phyloP scores from a whole-genome alignment of 2,888 invertebrate species.

The Pinctada fucata region DNA sequence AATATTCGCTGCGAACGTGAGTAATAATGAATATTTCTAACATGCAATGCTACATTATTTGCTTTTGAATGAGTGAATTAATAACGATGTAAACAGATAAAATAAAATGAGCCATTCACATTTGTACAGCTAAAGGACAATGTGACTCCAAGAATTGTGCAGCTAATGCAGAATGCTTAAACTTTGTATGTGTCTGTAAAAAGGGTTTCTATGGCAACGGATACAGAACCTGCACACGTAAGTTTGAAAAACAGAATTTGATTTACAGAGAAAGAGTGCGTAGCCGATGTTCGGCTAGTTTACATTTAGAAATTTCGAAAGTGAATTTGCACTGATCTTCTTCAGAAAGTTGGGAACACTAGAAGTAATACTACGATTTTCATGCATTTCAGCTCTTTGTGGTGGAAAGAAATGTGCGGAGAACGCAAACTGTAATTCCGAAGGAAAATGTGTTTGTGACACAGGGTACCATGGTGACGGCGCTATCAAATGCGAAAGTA shows the following conservation, averaged over 20 bases:
- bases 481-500: constrained; percentile 29
- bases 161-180: constrained; percentile 16
- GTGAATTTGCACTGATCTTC: not conserved
- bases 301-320: too few species aligned
- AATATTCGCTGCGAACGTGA: constrained; percentile 5
- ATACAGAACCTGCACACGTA: not conserved
- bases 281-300: too few species aligned
- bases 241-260: not conserved
- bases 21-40: not conserved
- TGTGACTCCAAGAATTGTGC: constrained; percentile 14
- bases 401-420: constrained; percentile 29
- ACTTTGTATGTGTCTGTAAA: constrained; percentile 19
- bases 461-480: constrained; percentile 38
- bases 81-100: not conserved
- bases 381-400: constrained; percentile 23
- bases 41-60: too few species aligned
- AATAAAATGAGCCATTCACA: not conserved
- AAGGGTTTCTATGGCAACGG: constrained; percentile 19
- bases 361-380: not conserved
- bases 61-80: not conserved
- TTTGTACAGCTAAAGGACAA: constrained; percentile 8
- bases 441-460: constrained; percentile 32
- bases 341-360: not conserved
- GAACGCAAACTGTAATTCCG: constrained; percentile 19
- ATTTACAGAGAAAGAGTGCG: too few species aligned